Evolutionary conservation across 1,140 invertebrate genomes (phyloP).

Genomic region (Formica exsecta): DNA sequence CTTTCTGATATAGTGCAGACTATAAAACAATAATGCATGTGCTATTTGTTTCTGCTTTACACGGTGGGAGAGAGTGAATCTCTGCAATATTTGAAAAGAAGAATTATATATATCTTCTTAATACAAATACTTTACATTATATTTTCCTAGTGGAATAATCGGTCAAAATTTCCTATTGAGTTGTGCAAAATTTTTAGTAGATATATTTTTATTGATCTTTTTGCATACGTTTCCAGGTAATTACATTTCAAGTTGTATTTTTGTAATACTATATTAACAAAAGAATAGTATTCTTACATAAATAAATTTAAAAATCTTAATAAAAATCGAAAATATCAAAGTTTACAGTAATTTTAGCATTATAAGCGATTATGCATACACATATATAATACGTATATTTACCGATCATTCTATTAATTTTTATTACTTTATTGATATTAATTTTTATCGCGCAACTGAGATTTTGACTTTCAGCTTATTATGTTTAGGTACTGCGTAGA

Average conservation of each 20-base stretch:
- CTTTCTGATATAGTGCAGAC: slow-evolving; percentile 32
- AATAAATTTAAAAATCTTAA: slow-evolving; percentile 3
- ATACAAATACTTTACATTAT: slow-evolving; percentile 32
- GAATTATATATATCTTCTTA: slow-evolving; percentile 12
- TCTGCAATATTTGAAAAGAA: slow-evolving; percentile 22
- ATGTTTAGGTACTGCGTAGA: not conserved
- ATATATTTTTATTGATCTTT: slow-evolving; percentile 19
- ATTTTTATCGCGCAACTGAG: not conserved
- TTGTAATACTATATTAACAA: not conserved
- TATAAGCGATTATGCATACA: not conserved
- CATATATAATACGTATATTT: no score
- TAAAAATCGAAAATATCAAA: not conserved
- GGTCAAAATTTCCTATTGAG: slow-evolving; percentile 15
- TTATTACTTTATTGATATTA: not conserved
- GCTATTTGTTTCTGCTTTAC: slow-evolving; percentile 5
- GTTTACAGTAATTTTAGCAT: not conserved
- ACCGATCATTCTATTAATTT: not conserved
- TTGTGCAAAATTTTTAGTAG: slow-evolving; percentile 22
- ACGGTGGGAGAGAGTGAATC: not conserved
- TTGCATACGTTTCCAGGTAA: slow-evolving; percentile 3
- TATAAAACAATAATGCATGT: slow-evolving; percentile 26
- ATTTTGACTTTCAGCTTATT: slow-evolving; percentile 10
- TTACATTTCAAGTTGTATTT: not conserved
- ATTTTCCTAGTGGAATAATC: slow-evolving; percentile 1
- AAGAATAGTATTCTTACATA: not conserved